Evolutionary conservation across 2,113 vertebrate species (phyloP), one percentile per base, ranked within the genome.

Genomic region (Ifrita kowaldi): DNA sequence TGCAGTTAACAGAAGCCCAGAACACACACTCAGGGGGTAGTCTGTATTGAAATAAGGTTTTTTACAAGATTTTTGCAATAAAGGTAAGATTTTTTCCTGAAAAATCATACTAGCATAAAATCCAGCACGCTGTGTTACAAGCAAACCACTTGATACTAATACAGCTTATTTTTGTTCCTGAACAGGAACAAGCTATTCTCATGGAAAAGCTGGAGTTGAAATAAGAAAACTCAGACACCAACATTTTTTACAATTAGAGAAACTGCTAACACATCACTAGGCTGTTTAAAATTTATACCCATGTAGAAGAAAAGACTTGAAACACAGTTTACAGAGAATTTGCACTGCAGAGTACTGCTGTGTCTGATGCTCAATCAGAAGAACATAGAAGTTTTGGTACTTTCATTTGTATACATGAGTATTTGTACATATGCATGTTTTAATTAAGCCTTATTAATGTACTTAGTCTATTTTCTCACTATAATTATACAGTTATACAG

Each of bases 401-500:
- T 87, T 83, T 44, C n/a, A 76, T 73, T 88, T 90, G 27, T 79
- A 92, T 80, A 73, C 75, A 68, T 3, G 4, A 92, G 17, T 89
- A 83, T 65, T 53, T 26, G n/a, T 39, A 52, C 37, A 82, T 35
- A 64, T 46, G 39, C 63, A 53, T 39, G 35, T 80, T 94, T 92
- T 95, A 83, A 95, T 94, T 89, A 89, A 87, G 80, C 60, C 80
- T 90, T 94, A 92, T 84, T 86, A 84, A 94, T 55, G 39, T 33
- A 69, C 50, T 92, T 89, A 55, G 46, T 87, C 73, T 57, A 57
- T 91, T 94, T 97, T 87, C 65, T 94, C 52, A 9, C 37, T 86
- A 17, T 77, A 89, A 94, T 87, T 93, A 91, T 46, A 73, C 37
- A 78, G 37, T 73, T 64, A 90, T 9, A 46, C 18, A 96, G 79